Percentiles rank a stretch among this genome's conserved stretches.
Evolutionary conservation across 2,888 invertebrate species (phyloP).

Genomic region (Volucella inflata): DNA sequence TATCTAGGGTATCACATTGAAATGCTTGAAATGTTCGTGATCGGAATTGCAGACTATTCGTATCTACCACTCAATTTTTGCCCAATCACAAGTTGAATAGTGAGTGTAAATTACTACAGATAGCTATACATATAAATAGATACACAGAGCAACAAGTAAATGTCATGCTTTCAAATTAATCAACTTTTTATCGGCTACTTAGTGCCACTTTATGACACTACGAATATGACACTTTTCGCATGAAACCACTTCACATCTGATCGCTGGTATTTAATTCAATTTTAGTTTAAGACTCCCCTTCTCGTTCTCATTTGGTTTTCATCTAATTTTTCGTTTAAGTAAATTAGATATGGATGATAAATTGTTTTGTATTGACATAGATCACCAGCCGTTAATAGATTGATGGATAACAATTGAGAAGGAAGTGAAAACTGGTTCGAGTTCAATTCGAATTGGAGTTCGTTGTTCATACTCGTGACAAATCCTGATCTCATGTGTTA

Average conservation of each 20-base stretch:
- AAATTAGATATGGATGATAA: constrained; percentile 65
- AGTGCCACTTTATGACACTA: constrained; percentile 47
- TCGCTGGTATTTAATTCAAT: background rate
- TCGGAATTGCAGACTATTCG: constrained; percentile 31
- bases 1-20: constrained; percentile 29
- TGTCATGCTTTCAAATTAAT: constrained; percentile 54
- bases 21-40: constrained; percentile 29
- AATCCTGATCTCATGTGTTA: constrained; percentile 51
- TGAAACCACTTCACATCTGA: constrained; percentile 42
- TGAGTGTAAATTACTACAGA: constrained; percentile 57
- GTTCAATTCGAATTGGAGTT: background rate
- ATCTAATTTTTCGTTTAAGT: constrained; percentile 46
- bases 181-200: constrained; percentile 51
- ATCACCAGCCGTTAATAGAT: constrained; percentile 64
- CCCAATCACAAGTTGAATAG: constrained; percentile 23
- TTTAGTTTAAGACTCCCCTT: background rate
- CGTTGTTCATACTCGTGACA: constrained; percentile 32
- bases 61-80: constrained; percentile 50
- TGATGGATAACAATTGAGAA: constrained; percentile 47
- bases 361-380: constrained; percentile 61
- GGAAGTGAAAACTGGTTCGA: constrained; percentile 65
- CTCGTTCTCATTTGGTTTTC: constrained; percentile 35
- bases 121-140: constrained; percentile 22
- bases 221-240: background rate
- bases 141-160: constrained; percentile 37